These are phyloP conservation scores for Noctua comes DNA, from an alignment of 2,888 invertebrate genomes.

Conservation along the genomic window DNA sequence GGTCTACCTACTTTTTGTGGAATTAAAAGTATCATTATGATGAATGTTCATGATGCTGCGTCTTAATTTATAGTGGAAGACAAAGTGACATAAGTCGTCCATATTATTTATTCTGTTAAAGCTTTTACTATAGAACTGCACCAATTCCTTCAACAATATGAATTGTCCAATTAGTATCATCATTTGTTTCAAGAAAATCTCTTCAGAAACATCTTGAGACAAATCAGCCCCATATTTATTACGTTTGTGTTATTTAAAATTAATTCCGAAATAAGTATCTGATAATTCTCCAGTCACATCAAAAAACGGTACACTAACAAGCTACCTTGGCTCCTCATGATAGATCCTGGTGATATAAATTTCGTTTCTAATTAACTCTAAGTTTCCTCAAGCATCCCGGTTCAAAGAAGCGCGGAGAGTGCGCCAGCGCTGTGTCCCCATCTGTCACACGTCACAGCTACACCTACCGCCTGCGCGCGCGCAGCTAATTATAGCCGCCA, in stretches of 20 bases:
- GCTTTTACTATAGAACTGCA: background rate
- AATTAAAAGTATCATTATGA: background rate
- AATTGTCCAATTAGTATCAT: constrained; percentile 17
- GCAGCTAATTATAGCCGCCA: constrained; percentile 82
- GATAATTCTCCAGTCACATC: constrained; percentile 50
- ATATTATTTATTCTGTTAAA: background rate
- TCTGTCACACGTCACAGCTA: constrained; percentile 85
- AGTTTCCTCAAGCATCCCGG: constrained; percentile 76
- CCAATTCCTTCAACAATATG: background rate
- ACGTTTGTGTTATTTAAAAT: constrained; percentile 39
- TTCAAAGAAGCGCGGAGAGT: constrained; percentile 79
- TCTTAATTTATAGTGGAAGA: background rate
- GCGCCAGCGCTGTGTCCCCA: constrained; percentile 86
- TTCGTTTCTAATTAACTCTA: constrained; percentile 83
- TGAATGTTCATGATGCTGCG: background rate
- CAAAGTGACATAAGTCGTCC: background rate
- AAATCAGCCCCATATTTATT: constrained; percentile 22
- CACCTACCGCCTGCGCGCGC: constrained; percentile 78
- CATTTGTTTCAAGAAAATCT: constrained; percentile 11
- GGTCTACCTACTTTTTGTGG: background rate
- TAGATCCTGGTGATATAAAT: constrained; percentile 80
- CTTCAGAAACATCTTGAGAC: background rate
- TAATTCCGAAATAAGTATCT: constrained; percentile 40
- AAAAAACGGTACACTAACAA: constrained; percentile 62
- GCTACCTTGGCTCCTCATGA: constrained; percentile 58